Percentiles rank a stretch among this genome's conserved stretches.
Evolutionary conservation across 2,888 invertebrate species (phyloP).

Genomic region (Pyrgus malvae): DNA sequence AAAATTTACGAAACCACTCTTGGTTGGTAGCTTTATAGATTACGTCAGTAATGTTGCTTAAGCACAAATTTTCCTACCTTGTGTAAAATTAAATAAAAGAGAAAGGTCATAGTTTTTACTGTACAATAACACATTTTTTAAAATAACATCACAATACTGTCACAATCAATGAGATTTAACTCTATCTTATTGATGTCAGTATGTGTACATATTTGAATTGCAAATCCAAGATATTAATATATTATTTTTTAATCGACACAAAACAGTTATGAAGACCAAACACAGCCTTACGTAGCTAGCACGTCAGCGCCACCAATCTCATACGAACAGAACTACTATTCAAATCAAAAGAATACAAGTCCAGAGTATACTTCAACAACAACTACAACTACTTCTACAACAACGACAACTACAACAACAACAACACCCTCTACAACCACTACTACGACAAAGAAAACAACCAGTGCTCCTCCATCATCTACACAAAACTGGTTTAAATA

Average conservation of each 20-base stretch:
- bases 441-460: conserved; percentile 36
- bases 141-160: conserved; percentile 49
- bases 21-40: too few species aligned
- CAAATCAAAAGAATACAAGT: conserved; percentile 41
- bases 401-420: conserved; percentile 33
- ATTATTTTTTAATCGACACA: conserved; percentile 52
- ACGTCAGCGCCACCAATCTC: conserved; percentile 51
- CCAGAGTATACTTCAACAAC: conserved; percentile 37
- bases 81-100: too few species aligned
- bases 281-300: conserved; percentile 71
- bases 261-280: conserved; percentile 71
- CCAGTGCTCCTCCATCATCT: conserved; percentile 37
- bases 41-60: too few species aligned
- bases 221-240: conserved; percentile 54
- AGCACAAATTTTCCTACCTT: too few species aligned
- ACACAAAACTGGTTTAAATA: conserved; percentile 52
- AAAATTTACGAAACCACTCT: too few species aligned
- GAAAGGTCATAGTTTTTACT: too few species aligned
- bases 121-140: too few species aligned
- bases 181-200: conserved; percentile 54
- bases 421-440: conserved; percentile 33
- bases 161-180: conserved; percentile 47
- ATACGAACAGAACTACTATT: conserved; percentile 49
- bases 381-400: conserved; percentile 32
- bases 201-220: conserved; percentile 51